Conservation (phyloP, 2,888 invertebrate species). For the Lathronympha strigana region DNA sequence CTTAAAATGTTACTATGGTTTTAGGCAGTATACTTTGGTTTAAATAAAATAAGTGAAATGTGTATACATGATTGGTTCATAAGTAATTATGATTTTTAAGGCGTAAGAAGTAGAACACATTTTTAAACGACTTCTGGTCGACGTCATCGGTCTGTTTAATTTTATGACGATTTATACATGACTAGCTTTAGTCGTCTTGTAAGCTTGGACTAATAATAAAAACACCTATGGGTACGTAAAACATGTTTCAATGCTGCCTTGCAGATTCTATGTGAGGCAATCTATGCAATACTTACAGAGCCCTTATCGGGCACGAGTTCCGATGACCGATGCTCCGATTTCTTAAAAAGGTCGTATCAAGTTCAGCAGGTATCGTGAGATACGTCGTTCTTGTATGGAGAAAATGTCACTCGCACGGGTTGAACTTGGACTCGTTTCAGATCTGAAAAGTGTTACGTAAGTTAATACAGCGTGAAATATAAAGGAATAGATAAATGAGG, state of each 20-base stretch:
- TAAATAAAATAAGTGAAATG: too few relatives aligned
- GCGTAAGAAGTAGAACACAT: too few relatives aligned
- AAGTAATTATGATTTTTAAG: too few relatives aligned
- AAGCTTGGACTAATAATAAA: too few relatives aligned
- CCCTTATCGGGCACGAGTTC: conserved; percentile 5
- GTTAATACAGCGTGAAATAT: background rate
- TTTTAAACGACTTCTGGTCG: too few relatives aligned
- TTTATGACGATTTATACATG: too few relatives aligned
- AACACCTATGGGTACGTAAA: too few relatives aligned
- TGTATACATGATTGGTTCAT: too few relatives aligned
- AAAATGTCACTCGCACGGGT: background rate
- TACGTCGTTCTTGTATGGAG: background rate
- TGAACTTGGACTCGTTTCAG: conserved; percentile 1
- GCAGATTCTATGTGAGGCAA: background rate
- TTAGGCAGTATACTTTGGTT: too few relatives aligned
- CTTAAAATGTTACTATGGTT: too few relatives aligned
- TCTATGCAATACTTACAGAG: conserved; percentile 25
- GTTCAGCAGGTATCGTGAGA: background rate
- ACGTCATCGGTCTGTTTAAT: too few relatives aligned
- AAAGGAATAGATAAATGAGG: background rate
- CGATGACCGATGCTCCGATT: conserved; percentile 15
- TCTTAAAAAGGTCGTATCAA: background rate
- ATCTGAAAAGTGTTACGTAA: background rate
- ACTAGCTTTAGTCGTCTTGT: too few relatives aligned
- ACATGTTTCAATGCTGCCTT: background rate